Percentiles rank a stretch among this genome's conserved stretches.
These are phyloP conservation scores for Diorhabda carinulata DNA, from an alignment of 1,140 invertebrate genomes.

Conservation along the genomic window DNA sequence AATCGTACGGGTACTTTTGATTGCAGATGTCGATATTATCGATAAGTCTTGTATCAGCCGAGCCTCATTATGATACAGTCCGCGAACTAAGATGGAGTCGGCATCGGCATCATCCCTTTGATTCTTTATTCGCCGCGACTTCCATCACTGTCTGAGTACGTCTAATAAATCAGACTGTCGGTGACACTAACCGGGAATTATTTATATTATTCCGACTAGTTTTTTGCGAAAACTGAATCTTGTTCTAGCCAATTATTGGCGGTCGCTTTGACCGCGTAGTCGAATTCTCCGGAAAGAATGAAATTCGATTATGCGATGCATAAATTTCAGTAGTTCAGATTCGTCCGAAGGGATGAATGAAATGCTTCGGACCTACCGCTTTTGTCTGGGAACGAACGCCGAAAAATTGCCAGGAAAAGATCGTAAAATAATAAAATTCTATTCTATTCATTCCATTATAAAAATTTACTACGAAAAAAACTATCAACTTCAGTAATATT, in stretches of 20 bases:
- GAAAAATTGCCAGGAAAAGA: no score
- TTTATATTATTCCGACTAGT: conserved; percentile 36
- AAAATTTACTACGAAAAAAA: no score
- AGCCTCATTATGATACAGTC: conserved; percentile 33
- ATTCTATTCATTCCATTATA: no score
- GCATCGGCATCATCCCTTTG: conserved; percentile 33
- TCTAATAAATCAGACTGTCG: conserved; percentile 39
- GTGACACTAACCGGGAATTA: conserved; percentile 35
- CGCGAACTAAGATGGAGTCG: conserved; percentile 25
- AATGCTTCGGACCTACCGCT: background rate
- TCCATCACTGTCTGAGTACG: conserved; percentile 41
- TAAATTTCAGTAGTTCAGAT: background rate
- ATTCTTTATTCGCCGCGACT: conserved; percentile 43
- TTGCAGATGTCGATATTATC: conserved; percentile 33
- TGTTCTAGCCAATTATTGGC: conserved; percentile 38
- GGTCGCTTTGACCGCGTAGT: conserved; percentile 29
- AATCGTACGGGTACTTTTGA: conserved; percentile 23
- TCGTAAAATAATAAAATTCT: no score
- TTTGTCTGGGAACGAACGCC: no score
- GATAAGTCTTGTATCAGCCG: conserved; percentile 30
- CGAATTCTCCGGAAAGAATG: conserved; percentile 24
- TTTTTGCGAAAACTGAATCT: conserved; percentile 28
- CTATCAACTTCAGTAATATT: no score
- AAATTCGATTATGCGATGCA: conserved; percentile 20
- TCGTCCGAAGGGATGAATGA: conserved; percentile 6